Conservation (phyloP, 2,113 vertebrate species). For the Opisthocomus hoazin region DNA sequence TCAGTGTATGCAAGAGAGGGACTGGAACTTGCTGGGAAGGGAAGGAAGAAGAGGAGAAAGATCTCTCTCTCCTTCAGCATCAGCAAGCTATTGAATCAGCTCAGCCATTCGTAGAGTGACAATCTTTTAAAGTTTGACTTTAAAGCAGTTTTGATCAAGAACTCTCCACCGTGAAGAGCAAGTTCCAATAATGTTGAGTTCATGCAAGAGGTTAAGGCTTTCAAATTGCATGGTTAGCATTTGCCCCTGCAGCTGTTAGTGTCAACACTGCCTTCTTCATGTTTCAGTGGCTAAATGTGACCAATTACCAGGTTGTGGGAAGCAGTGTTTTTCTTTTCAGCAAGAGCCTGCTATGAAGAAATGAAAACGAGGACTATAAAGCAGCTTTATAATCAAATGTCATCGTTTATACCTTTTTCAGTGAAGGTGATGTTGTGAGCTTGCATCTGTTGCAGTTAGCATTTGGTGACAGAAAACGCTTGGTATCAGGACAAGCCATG, state of each 20-base stretch:
- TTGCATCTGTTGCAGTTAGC: slow-evolving; percentile 89
- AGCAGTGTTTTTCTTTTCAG: not conserved
- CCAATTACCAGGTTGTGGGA: not conserved
- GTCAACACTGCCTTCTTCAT: not conserved
- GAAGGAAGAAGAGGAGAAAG: not conserved
- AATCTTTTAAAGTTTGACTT: not conserved
- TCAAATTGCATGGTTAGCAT: not conserved
- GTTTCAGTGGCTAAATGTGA: not conserved
- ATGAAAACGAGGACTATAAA: not conserved
- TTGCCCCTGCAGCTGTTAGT: not conserved
- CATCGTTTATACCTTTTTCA: slow-evolving; percentile 56
- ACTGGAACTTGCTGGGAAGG: not conserved
- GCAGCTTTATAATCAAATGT: not conserved
- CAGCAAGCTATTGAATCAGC: not conserved
- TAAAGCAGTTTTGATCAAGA: too few species aligned
- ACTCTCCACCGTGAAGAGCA: not conserved
- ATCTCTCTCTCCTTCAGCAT: not conserved
- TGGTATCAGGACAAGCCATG: slow-evolving; percentile 86
- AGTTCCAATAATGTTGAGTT: not conserved
- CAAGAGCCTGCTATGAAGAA: not conserved
- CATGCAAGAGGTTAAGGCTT: not conserved
- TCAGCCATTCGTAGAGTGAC: not conserved
- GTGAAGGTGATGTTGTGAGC: slow-evolving; percentile 86
- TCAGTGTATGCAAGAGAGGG: not conserved
- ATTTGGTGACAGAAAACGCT: slow-evolving; percentile 86